Conservation (phyloP, 2,797 vertebrate genomes). For the Psittacula echo region DNA sequence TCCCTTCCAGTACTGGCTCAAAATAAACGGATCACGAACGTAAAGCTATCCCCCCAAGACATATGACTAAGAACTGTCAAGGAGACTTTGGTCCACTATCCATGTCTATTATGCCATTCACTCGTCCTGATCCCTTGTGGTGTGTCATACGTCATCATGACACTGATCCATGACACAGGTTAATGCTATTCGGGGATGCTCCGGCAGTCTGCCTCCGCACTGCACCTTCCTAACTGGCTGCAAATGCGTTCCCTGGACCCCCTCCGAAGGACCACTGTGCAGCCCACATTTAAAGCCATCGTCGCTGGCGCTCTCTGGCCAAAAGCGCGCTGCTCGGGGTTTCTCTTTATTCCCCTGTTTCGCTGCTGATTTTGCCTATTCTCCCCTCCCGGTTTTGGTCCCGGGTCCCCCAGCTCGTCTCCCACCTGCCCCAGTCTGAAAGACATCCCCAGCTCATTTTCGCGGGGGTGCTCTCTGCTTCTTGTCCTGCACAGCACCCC, state of each 20-base stretch:
- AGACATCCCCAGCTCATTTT: too few relatives aligned
- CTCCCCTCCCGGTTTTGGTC: neutral
- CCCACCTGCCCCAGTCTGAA: neutral
- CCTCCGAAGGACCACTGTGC: neutral
- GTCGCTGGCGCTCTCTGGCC: neutral
- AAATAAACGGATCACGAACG: slow-evolving; percentile 40
- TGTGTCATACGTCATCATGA: slow-evolving; percentile 34
- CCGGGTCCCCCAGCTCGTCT: neutral
- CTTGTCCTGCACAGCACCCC: neutral
- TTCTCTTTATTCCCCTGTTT: neutral
- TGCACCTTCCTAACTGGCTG: neutral
- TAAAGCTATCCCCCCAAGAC: slow-evolving; percentile 40
- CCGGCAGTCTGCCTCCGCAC: neutral
- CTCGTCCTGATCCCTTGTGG: slow-evolving; percentile 18
- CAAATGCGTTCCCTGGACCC: neutral
- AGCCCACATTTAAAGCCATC: neutral
- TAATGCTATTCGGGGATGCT: neutral
- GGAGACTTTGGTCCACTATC: slow-evolving; percentile 59
- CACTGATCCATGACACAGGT: slow-evolving; percentile 50
- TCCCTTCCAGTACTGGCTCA: neutral
- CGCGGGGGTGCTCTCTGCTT: too few relatives aligned
- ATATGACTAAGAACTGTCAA: slow-evolving; percentile 35
- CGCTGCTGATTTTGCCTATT: neutral
- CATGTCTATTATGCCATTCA: slow-evolving; percentile 30
- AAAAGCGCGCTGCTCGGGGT: neutral